Evolutionary conservation across 1,140 invertebrate species (phyloP), one percentile per base, ranked within the genome.

Genomic region (Cardiocondyla obscurior): DNA sequence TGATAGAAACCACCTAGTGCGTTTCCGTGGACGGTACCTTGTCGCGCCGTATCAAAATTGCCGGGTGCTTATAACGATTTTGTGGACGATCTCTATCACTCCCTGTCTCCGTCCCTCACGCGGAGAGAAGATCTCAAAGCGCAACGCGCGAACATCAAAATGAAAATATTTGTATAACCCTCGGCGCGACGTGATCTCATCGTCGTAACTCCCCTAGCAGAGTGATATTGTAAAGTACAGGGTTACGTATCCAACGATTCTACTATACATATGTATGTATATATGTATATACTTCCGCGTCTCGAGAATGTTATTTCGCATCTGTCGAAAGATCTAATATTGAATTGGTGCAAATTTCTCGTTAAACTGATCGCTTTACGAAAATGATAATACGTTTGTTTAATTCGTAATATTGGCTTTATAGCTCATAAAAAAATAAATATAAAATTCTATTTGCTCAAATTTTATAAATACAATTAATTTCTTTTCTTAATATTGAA

Each of bases 1-100:
- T 58, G 73, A 87, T 81, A 73, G 86, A 81, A 86, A 86, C 81
- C 81, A 42, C 72, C 51, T 22, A 60, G 39, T 51, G 51, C 64
- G 30, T 79, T 76, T 62, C 46, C 44, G 57, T 53, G 62, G 25
- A 51, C 22, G 57, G 14, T 51, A 22, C 44, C 30, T 42, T 28
- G 42, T 62, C 55, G 60, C 58, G 12, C 30, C 14, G 51, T n/a
- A 30, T 60, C 60, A 14, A 51, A 55, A 42, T 62, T 67, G 39
- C 60, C 14, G 8, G 28, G 2, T 42, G 30, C 4, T 60, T 51
- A 58, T 73, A 73, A 44, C 51, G 39, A 87, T 86, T 83, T 73
- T 82, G 67, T 16, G 22, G 16, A 6, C 39, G 55, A 82, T 74
- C 46, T 53, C 33, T 67, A 49, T 64, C 42, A 33, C 55, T 60